These are phyloP conservation scores for Okamejei kenojei DNA, from an alignment of 2,797 vertebrate genomes.

Conservation along the genomic window DNA sequence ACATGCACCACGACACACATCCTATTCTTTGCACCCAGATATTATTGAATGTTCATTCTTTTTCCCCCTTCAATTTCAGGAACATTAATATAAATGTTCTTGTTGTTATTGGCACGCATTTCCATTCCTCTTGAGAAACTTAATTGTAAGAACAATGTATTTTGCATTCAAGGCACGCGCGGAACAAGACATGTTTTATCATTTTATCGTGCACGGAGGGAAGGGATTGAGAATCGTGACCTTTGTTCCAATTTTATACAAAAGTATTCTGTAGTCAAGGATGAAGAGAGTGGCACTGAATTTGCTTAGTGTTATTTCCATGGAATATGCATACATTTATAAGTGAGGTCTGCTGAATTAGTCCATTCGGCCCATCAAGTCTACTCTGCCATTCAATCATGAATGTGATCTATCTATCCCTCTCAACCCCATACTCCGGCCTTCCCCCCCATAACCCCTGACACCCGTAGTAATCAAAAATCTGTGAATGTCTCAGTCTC, in stretches of 20 bases:
- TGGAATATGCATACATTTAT: not conserved
- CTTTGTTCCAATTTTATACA: not conserved
- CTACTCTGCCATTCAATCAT: too few species aligned
- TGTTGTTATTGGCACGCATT: not conserved
- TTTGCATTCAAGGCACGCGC: not conserved
- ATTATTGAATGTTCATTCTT: not conserved
- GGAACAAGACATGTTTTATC: not conserved
- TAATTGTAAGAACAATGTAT: not conserved
- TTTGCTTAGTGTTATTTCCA: not conserved
- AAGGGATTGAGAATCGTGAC: not conserved
- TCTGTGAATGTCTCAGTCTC: too few species aligned
- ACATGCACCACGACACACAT: not conserved
- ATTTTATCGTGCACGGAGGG: not conserved
- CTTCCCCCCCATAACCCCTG: too few species aligned
- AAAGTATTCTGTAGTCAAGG: not conserved
- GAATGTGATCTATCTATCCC: too few species aligned
- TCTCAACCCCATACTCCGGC: too few species aligned
- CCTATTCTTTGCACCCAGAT: too few species aligned
- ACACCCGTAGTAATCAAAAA: too few species aligned
- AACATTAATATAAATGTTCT: not conserved
- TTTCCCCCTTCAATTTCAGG: not conserved
- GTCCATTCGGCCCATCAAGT: too few species aligned
- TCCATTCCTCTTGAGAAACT: not conserved
- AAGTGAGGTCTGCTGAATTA: too few species aligned
- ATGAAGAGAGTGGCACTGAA: not conserved